phyloP scores from a whole-genome alignment of 2,797 vertebrate genomes.

The Protonibea diacanthus region DNA sequence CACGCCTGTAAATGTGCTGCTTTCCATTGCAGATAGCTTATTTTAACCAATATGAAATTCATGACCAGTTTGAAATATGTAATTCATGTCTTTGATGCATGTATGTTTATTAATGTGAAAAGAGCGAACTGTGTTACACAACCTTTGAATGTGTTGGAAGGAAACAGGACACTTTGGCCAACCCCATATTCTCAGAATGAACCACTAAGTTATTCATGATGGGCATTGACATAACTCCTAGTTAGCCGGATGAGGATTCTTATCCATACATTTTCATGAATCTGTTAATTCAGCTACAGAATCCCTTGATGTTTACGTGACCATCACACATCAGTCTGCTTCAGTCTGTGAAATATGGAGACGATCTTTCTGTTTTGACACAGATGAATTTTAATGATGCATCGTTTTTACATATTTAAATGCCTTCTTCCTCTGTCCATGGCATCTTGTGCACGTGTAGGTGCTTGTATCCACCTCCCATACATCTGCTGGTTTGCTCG shows the following conservation, averaged over 20 bases:
- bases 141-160: constrained; percentile 39
- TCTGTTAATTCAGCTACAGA: constrained; percentile 35
- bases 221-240: constrained; percentile 19
- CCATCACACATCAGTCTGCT: constrained; percentile 14
- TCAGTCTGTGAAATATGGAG: constrained; percentile 7
- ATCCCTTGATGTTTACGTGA: constrained; percentile 23
- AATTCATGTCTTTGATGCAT: constrained; percentile 54
- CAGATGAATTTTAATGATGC: constrained; percentile 36
- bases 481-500: constrained; percentile 32
- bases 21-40: constrained; percentile 38
- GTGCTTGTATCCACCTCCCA: background rate
- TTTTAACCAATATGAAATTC: constrained; percentile 34
- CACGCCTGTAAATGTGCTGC: constrained; percentile 14
- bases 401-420: constrained; percentile 38
- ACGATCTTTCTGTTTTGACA: constrained; percentile 25
- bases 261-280: constrained; percentile 31
- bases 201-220: constrained; percentile 59
- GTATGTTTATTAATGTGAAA: constrained; percentile 39
- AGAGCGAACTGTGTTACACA: constrained; percentile 18
- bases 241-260: constrained; percentile 15
- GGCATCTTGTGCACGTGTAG: constrained; percentile 5
- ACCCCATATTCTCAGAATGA: constrained; percentile 19
- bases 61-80: constrained; percentile 23
- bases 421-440: background rate
- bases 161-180: constrained; percentile 15